phyloP scores from a whole-genome alignment of 1,140 invertebrate species.

The Ptiloglossa arizonensis region DNA sequence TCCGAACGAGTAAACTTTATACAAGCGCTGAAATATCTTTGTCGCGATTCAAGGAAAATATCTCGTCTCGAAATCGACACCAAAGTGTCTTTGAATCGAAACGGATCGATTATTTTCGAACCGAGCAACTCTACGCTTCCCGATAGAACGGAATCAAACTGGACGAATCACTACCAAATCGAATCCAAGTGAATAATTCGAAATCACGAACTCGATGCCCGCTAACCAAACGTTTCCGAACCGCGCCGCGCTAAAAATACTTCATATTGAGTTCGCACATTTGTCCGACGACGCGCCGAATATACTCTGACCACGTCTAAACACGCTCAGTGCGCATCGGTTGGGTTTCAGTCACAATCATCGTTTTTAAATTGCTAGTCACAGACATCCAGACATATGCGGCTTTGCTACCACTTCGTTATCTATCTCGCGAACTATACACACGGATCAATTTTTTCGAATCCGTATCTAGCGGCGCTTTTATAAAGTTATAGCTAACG shows the following conservation, averaged over 20 bases:
- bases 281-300: constrained; percentile 38
- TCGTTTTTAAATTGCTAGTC: constrained; percentile 13
- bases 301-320: constrained; percentile 46
- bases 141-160: too few species aligned
- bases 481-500: too few species aligned
- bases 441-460: background rate
- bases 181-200: background rate
- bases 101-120: background rate
- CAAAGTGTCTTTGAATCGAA: too few species aligned
- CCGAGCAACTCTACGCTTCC: background rate
- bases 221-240: constrained; percentile 24
- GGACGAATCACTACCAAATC: background rate
- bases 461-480: background rate
- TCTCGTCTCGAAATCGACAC: too few species aligned
- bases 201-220: constrained; percentile 2
- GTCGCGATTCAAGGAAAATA: too few species aligned
- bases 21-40: too few species aligned
- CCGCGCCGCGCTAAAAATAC: constrained; percentile 41
- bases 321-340: constrained; percentile 19
- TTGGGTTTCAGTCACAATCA: constrained; percentile 7
- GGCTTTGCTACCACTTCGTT: too few species aligned
- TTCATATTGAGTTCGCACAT: constrained; percentile 50
- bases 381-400: background rate
- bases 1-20: too few species aligned
- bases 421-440: background rate